Percentiles rank a stretch among this genome's conserved stretches.
These are phyloP conservation scores for Geodia barretti DNA, from an alignment of 37 sponge, comb jelly and placozoan genomes.

Conservation along the genomic window DNA sequence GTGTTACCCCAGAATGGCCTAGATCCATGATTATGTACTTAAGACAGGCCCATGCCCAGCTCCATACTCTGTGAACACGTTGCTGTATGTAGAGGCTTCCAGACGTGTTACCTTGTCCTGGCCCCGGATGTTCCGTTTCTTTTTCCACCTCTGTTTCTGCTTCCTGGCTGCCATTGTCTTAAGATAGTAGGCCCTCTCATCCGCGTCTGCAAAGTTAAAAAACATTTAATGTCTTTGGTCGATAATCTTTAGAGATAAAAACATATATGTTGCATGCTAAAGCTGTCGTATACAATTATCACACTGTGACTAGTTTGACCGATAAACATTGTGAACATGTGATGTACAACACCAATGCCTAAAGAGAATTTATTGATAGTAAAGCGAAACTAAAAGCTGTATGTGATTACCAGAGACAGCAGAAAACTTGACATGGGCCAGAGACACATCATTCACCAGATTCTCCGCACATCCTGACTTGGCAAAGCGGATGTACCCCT, in stretches of 20 bases:
- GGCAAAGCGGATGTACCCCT: conserved; percentile 53
- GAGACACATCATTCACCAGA: conserved; percentile 4
- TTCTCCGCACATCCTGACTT: conserved; percentile 47
- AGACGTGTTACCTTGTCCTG: conserved; percentile 63
- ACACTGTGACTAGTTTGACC: too few relatives aligned
- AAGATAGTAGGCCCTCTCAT: conserved; percentile 62
- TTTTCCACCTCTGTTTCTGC: conserved; percentile 8
- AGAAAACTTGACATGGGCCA: conserved; percentile 8
- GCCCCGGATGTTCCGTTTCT: conserved; percentile 40
- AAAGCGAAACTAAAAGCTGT: background rate
- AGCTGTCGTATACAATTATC: background rate
- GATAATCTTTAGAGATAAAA: too few relatives aligned
- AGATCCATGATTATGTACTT: too few relatives aligned
- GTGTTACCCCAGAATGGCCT: too few relatives aligned
- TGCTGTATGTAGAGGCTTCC: too few relatives aligned
- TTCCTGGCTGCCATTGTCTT: conserved; percentile 52
- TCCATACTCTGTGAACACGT: too few relatives aligned
- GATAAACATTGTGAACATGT: too few relatives aligned
- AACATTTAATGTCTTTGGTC: too few relatives aligned
- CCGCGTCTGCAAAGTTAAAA: conserved; percentile 35
- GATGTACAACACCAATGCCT: too few relatives aligned
- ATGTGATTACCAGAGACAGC: conserved; percentile 20
- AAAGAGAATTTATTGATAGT: background rate
- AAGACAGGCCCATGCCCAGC: too few relatives aligned
- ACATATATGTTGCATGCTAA: too few relatives aligned